A percentile compares a stretch with the other conserved stretches of the same genome.
Conservation (phyloP, 1,140 invertebrate genomes). For the Drosophila oshimai region DNA sequence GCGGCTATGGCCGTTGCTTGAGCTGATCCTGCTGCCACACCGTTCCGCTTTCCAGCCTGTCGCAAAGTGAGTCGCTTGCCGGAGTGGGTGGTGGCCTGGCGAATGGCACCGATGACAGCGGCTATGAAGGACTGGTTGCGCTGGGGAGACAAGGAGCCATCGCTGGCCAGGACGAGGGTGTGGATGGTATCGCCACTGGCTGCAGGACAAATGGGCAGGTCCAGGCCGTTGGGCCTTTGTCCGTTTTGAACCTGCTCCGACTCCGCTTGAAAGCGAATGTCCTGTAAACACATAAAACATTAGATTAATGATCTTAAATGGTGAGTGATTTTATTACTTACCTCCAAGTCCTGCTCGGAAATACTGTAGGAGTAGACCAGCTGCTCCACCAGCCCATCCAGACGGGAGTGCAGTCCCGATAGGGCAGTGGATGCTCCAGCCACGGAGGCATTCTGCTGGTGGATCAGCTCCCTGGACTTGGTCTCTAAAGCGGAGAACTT, state of each 20-base stretch:
- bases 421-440: constrained; percentile 89
- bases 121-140: constrained; percentile 86
- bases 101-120: constrained; percentile 87
- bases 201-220: constrained; percentile 48
- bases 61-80: constrained; percentile 70
- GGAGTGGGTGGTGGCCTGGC: constrained; percentile 84
- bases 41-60: constrained; percentile 48
- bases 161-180: constrained; percentile 80
- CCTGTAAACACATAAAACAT: constrained; percentile 79
- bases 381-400: constrained; percentile 88
- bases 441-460: constrained; percentile 88
- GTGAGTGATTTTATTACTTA: no score
- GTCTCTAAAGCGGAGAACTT: constrained; percentile 86
- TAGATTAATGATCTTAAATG: no score
- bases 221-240: constrained; percentile 58
- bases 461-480: constrained; percentile 86
- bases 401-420: constrained; percentile 87
- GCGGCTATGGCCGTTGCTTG: constrained; percentile 1
- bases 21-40: neutral
- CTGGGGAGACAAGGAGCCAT: constrained; percentile 85
- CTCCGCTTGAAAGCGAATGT: constrained; percentile 90
- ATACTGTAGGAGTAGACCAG: constrained; percentile 89
- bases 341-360: constrained; percentile 89
- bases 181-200: constrained; percentile 43
- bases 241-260: constrained; percentile 85